A percentile compares a stretch with the other conserved stretches of the same genome.
Evolutionary conservation across 2,888 invertebrate genomes (phyloP).

Genomic region (Dorcus parallelipipedus): DNA sequence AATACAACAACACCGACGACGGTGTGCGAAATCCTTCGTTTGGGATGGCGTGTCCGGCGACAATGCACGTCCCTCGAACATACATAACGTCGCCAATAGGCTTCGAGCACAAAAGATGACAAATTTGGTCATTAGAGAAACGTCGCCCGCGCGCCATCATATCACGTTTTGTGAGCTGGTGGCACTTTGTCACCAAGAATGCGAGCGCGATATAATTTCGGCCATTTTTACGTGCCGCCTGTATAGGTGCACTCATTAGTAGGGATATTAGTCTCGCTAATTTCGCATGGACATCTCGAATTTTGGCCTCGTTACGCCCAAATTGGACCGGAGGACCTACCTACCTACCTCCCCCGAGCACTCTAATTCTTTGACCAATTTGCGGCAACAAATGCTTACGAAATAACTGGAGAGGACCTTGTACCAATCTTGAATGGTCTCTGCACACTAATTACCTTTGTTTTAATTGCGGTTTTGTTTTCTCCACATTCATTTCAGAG

Average conservation of each 20-base stretch:
- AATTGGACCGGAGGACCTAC: background rate
- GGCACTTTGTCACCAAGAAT: constrained; percentile 38
- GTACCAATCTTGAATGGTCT: too few species aligned
- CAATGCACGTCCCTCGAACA: constrained; percentile 33
- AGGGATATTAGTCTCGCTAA: constrained; percentile 32
- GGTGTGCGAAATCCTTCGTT: too few species aligned
- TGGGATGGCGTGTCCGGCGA: constrained; percentile 30
- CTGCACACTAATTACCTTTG: too few species aligned
- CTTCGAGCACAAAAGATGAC: constrained; percentile 38
- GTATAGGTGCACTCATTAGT: constrained; percentile 33
- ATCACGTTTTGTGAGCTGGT: constrained; percentile 36
- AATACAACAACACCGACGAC: too few species aligned
- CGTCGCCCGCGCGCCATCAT: constrained; percentile 33
- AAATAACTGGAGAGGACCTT: too few species aligned
- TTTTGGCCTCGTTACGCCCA: background rate
- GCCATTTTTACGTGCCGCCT: constrained; percentile 35
- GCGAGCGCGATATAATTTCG: constrained; percentile 37
- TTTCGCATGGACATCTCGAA: constrained; percentile 16
- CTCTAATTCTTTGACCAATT: background rate
- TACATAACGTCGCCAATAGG: constrained; percentile 41
- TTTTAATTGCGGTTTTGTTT: too few species aligned
- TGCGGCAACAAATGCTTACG: background rate
- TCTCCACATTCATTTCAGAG: too few species aligned
- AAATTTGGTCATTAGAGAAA: constrained; percentile 37
- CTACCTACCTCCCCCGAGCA: background rate